Conservation (phyloP, 2,888 invertebrate species). For the Steromphala cineraria region DNA sequence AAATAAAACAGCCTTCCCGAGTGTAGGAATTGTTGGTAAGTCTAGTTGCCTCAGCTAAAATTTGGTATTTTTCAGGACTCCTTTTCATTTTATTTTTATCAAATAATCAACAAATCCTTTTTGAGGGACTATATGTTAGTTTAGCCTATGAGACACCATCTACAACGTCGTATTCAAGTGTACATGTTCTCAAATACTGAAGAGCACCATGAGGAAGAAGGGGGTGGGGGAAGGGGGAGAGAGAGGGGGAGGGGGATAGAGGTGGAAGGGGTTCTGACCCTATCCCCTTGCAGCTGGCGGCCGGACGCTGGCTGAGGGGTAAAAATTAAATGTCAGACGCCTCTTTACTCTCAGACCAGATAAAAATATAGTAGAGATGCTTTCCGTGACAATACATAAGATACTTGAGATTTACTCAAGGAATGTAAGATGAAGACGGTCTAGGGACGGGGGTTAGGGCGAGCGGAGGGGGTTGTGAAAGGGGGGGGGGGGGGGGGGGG, state of each 20-base stretch:
- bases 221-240: background rate
- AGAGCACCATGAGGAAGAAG: background rate
- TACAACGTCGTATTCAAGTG: no score
- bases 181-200: background rate
- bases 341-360: background rate
- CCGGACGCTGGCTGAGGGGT: background rate
- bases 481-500: background rate
- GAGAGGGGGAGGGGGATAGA: background rate
- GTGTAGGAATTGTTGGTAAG: no score
- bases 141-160: no score
- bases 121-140: no score
- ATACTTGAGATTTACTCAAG: background rate
- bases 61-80: no score
- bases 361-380: constrained; percentile 11
- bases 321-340: constrained; percentile 16
- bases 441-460: background rate
- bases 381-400: constrained; percentile 11
- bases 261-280: background rate
- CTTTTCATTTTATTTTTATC: no score
- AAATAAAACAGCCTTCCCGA: no score
- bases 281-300: background rate
- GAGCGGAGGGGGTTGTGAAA: no score
- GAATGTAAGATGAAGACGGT: background rate
- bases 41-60: no score
- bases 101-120: no score